Conservation (phyloP, 1,140 invertebrate species). For the Pteromalus puparum region DNA sequence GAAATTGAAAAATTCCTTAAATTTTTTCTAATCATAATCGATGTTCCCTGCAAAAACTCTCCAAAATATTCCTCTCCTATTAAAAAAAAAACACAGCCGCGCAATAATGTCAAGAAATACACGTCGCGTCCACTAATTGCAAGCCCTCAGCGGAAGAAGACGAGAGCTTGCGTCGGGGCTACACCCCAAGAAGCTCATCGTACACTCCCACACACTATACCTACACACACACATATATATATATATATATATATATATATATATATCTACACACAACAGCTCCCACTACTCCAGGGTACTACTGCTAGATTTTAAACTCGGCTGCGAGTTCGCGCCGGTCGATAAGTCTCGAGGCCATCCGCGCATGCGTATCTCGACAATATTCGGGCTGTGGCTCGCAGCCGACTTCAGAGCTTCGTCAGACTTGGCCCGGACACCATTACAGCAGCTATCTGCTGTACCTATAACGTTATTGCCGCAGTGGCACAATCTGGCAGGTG, state of each 20-base stretch:
- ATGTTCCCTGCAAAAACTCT: too few relatives aligned
- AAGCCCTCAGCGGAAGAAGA: neutral
- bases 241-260: neutral
- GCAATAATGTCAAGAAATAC: neutral
- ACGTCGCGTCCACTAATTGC: neutral
- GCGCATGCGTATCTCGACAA: slow-evolving; percentile 29
- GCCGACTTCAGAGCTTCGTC: slow-evolving; percentile 30
- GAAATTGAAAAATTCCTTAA: neutral
- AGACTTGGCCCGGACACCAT: neutral
- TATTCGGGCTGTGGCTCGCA: too few relatives aligned
- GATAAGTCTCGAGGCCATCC: slow-evolving; percentile 38
- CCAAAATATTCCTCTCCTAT: neutral
- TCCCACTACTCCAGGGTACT: neutral
- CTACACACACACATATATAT: too few relatives aligned
- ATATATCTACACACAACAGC: neutral
- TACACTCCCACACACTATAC: too few relatives aligned
- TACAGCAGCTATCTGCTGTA: neutral
- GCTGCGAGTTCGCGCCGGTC: slow-evolving; percentile 30
- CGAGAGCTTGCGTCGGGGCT: neutral
- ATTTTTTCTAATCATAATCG: too few relatives aligned
- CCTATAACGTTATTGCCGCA: neutral
- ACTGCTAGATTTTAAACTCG: slow-evolving; percentile 22
- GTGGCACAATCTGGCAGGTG: slow-evolving; percentile 31
- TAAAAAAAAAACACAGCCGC: too few relatives aligned
- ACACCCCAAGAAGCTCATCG: neutral